Base-by-base conservation (phyloP, 2,113 vertebrate genomes). In the Sorex fumeus region DNA sequence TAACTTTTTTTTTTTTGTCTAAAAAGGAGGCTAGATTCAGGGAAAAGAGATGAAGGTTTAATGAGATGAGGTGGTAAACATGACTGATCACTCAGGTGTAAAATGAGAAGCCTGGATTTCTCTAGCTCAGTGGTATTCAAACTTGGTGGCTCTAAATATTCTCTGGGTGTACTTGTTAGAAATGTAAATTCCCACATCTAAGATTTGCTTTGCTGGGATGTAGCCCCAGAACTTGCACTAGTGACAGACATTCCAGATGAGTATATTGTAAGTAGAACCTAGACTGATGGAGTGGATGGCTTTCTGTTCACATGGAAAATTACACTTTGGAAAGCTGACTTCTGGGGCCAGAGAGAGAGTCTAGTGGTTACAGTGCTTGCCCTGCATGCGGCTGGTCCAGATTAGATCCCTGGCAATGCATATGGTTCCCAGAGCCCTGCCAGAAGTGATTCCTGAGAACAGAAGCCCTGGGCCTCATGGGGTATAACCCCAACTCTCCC, bases 1-100 rank as follows among this genome's bases (percentile, higher is more conserved):
- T 12, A 62, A 16, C 47, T 78, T 74, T 80, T 60, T 74, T 80
- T 60, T n/a, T 87, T 87, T 93, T 47, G 21, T 93, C 32, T 64
- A 70, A 76, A 57, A 1, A 71, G 86, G 16, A 47, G 62, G 67
- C 34, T 71, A 27, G 64, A 27, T 57, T 74, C 40, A 25, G 18
- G 25, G 70, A 62, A 83, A 40, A 23, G 2, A 85, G 75, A 71
- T 7, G 8, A 21, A 76, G 15, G 10, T 40, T 85, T 32, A 57
- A 81, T 62, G 10, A 34, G 32, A 43, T 3, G 10, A 88, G 34
- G 8, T n/a, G 36, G 2, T 12, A 10, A 45, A 2, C 21, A 62
- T n/a, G 57, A 28, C 2, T 30, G 30, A 67, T 67, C 8, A 28
- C 36, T 34, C 28, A 72, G 25, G 25, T 21, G 3, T 19, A 25